phyloP scores from a whole-genome alignment of 2,113 vertebrate genomes.

The Potamarius usumacintae region DNA sequence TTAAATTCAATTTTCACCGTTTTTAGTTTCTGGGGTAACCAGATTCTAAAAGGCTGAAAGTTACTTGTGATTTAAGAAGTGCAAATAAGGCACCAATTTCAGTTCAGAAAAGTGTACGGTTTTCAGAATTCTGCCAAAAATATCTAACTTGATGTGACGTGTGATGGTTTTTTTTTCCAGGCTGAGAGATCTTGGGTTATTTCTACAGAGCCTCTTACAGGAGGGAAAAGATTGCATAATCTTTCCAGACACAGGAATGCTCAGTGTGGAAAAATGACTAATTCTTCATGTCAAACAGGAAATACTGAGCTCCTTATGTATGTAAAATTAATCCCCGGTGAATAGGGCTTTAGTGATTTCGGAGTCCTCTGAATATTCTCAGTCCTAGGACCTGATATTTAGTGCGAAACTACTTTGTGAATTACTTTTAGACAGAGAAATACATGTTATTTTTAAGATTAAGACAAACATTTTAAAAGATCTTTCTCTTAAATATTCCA shows the following conservation, averaged over 20 bases:
- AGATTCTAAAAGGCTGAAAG: not conserved
- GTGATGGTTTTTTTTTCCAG: not conserved
- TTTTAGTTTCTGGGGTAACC: not conserved
- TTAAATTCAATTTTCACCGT: not conserved
- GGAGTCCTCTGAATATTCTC: not conserved
- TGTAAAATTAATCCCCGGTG: not conserved
- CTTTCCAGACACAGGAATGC: not conserved
- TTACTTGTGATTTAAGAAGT: not conserved
- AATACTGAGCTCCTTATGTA: not conserved
- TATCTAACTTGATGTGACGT: too few species aligned
- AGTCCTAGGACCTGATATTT: not conserved
- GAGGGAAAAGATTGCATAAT: not conserved
- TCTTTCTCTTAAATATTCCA: not conserved
- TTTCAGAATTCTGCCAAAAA: not conserved
- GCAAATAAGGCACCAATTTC: not conserved
- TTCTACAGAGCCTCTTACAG: not conserved
- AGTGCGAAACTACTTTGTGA: not conserved
- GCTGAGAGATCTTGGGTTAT: not conserved
- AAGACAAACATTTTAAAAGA: not conserved
- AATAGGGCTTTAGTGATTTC: slow-evolving; percentile 1
- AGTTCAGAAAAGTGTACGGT: not conserved
- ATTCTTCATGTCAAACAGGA: not conserved
- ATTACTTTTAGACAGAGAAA: not conserved
- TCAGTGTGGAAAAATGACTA: slow-evolving; percentile 1
- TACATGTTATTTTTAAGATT: not conserved